phyloP scores from a whole-genome alignment of 2,888 invertebrate species.

The Vannuccia rotundouncinata region DNA sequence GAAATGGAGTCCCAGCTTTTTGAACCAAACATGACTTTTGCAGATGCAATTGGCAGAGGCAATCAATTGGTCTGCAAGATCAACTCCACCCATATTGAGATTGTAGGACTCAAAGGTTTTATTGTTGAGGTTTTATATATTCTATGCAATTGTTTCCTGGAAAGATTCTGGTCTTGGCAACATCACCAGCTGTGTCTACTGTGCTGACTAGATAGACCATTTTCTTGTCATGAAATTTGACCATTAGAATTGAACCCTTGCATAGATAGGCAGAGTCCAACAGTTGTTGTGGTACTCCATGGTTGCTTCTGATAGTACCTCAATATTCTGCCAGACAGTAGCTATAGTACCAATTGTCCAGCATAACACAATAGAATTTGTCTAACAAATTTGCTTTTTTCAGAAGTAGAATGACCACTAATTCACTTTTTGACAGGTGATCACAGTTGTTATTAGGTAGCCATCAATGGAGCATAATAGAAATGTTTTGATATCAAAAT shows the following conservation, averaged over 20 bases:
- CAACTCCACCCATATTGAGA: background rate
- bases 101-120: background rate
- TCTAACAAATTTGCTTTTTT: background rate
- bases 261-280: background rate
- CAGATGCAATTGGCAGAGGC: background rate
- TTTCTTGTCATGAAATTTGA: background rate
- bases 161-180: background rate
- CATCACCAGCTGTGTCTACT: background rate
- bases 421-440: conserved; percentile 7
- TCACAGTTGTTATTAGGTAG: conserved; percentile 16
- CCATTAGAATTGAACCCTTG: background rate
- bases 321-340: background rate
- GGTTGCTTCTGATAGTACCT: background rate
- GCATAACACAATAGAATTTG: conserved; percentile 21
- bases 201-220: background rate
- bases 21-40: background rate
- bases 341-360: too few relatives aligned
- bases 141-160: background rate
- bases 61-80: background rate
- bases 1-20: background rate
- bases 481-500: conserved; percentile 13
- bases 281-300: background rate
- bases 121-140: background rate
- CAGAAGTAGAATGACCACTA: background rate
- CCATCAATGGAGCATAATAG: conserved; percentile 13